Evolutionary conservation across 2,888 invertebrate species (phyloP), one percentile per base, ranked within the genome.

Genomic region (Drosophila quinaria): DNA sequence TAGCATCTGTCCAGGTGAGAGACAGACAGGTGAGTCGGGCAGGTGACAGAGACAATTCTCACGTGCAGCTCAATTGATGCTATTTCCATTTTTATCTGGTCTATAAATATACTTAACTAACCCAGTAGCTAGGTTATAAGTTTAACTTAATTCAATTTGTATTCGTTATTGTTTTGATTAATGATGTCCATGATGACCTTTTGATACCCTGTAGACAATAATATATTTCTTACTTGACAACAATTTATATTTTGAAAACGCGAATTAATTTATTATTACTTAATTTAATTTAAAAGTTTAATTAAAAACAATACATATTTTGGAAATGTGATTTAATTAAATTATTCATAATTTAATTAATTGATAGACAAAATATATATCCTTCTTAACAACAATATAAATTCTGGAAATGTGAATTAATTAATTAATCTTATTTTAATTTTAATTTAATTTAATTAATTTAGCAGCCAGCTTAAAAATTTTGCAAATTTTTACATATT

Each of bases 21-120:
- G 35, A 35, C 11, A 4, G 35, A 35, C 5, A 5, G 37, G 13
- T 4, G n/a, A 17, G 52, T 10, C 9, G 8, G 6, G 11, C 54
- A 35, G 42, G 42, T 44, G 33, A n/a, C n/a, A 33, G 29, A 31
- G 17, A 41, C 19, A 25, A 25, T 17, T 33, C 35, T 56, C 35
- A 55, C 55, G 55, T 55, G 44, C 33, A 17, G 42, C 42, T 33
- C 19, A 33, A 44, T 42, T 37, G 31, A 31, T n/a, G 15, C 42
- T 55, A 58, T 58, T 58, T 33, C 6, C 5, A 25, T 17, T 58
- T 33, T 2, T 5, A 25, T 17, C 8, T 31, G 49, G 13, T 59
- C 59, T 59, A 59, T 49, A 49, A 49, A 59, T 59, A 59, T n/a
- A 41, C 29, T 29, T 29, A n/a, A 39, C n/a, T 39, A 29, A 46